Evolutionary conservation across 2,888 invertebrate species (phyloP).

Genomic region (Melikaiella ostensackeni): DNA sequence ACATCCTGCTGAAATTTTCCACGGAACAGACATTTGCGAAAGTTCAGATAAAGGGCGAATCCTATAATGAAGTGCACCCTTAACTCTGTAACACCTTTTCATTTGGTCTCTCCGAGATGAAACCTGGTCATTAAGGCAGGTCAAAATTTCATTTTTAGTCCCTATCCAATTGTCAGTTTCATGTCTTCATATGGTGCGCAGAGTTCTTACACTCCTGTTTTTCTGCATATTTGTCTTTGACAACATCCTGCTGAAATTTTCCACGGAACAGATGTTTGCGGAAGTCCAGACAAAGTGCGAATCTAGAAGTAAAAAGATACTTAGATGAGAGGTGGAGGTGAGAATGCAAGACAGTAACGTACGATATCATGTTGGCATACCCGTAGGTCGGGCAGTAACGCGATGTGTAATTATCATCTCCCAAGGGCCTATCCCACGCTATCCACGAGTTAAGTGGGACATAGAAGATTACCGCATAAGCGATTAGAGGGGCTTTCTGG

Average conservation of each 20-base stretch:
- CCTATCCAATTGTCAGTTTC: too few relatives aligned
- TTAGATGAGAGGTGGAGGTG: slow-evolving; percentile 41
- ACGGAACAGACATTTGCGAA: not conserved
- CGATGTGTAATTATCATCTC: slow-evolving; percentile 73
- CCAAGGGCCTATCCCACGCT: slow-evolving; percentile 74
- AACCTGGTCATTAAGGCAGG: too few relatives aligned
- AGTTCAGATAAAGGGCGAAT: not conserved
- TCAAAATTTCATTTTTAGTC: too few relatives aligned
- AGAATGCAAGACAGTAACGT: slow-evolving; percentile 51
- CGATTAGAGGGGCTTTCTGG: slow-evolving; percentile 60
- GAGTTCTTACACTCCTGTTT: too few relatives aligned
- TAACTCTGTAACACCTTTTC: too few relatives aligned
- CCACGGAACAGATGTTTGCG: not conserved
- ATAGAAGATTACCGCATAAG: slow-evolving; percentile 65
- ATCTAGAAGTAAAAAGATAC: not conserved
- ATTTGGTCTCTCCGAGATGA: too few relatives aligned
- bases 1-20: not conserved
- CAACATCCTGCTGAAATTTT: not conserved
- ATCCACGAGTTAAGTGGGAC: slow-evolving; percentile 67
- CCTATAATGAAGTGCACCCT: too few relatives aligned
- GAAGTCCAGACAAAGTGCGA: not conserved
- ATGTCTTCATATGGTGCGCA: too few relatives aligned
- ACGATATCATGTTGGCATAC: slow-evolving; percentile 51
- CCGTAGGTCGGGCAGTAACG: slow-evolving; percentile 54
- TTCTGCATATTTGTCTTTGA: too few relatives aligned